Evolutionary conservation across 2,797 vertebrate species (phyloP), one percentile per base, ranked within the genome.

Genomic region (Astyanax mexicanus): DNA sequence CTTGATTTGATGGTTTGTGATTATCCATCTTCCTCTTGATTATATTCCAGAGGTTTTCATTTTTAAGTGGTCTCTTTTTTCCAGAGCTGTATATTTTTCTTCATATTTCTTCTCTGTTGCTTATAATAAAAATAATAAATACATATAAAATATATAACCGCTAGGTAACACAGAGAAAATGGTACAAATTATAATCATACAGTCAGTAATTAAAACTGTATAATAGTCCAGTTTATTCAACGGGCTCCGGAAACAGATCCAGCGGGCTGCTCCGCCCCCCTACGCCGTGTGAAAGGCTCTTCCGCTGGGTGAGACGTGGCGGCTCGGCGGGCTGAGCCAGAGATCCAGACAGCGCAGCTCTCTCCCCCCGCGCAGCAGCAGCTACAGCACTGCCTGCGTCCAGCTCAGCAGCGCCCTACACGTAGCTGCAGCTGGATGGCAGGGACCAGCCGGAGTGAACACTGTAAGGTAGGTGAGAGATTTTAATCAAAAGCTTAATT

Each of bases 391-490:
- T 29, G 42, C 29, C 27, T 83, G 54, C 49, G 23, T 52, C 32
- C 58, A 83, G 29, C 21, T 73, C 81, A 40, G 76, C 79, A 61
- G 78, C 72, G 62, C 52, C 23, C 84, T 83, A 51, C 66, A 69
- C 64, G 12, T 21, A 27, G n/a, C n/a, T n/a, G n/a, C 52, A 85
- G 84, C 88, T 91, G 96, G 95, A 96, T 97, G 96, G 95, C 96
- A 94, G 94, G 95, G 94, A 92, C 86, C 90, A 86, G 79, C 88
- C 72, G 88, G 88, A 92, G 92, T 86, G 74, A 83, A 66, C 75
- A 80, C 79, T 70, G 83, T 79, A 84, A 87, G 93, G 92, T 93
- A 75, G 75, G 4, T 45, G 32, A 17, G 15, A 15, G n/a, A n/a
- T n/a, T n/a, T n/a, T n/a, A n/a, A n/a, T n/a, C n/a, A n/a, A n/a